Base-by-base conservation (phyloP, 2,797 vertebrate genomes). In the Muscicapa striata region DNA sequence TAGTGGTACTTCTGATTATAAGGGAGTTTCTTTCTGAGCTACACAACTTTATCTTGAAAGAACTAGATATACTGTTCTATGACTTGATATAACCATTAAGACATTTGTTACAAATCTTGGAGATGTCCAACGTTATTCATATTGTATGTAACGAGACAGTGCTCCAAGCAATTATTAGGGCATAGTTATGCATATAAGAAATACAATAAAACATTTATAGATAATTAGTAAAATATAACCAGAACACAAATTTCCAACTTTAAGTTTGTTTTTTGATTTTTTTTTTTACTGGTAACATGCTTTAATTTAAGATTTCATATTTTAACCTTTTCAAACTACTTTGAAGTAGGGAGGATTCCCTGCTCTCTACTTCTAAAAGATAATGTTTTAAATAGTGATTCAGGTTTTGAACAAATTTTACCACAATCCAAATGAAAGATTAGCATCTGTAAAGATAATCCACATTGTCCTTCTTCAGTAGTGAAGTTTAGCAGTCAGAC, bases 261-360 rank as follows among this genome's bases (percentile, higher is more conserved):
- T 30, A 17, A 8, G 5, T 9, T 36, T 30, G 4, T 3, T 7
- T 52, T 54, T 40, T 18, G 0, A 4, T 7, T 20, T n/a, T 8
- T 20, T 20, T n/a, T 70, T 79, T 64, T 75, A 38, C 61, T n/a
- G 3, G 5, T 26, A 9, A 17, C 1, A 7, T 32, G 12, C 3
- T 90, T 88, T 63, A 77, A 77, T 51, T 41, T 61, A 80, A 41
- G 8, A 51, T 46, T 67, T 78, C 11, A 4, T 20, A 10, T 48
- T 64, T 74, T 43, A 59, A 69, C 13, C 7, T 57, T 89, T 79
- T 41, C 26, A 58, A 46, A n/a, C 16, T 22, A 3, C 11, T 69
- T 83, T 54, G n/a, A 58, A 63, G 13, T 1, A 30, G 19, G 19
- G 24, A 51, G 18, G 8, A 72, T 72, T 86, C 7, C 8, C 30